Percentiles rank a stretch among this genome's conserved stretches.
Evolutionary conservation across 92 coral and sea anemone genomes (phyloP).

Genomic region (Heliopora coerulea): DNA sequence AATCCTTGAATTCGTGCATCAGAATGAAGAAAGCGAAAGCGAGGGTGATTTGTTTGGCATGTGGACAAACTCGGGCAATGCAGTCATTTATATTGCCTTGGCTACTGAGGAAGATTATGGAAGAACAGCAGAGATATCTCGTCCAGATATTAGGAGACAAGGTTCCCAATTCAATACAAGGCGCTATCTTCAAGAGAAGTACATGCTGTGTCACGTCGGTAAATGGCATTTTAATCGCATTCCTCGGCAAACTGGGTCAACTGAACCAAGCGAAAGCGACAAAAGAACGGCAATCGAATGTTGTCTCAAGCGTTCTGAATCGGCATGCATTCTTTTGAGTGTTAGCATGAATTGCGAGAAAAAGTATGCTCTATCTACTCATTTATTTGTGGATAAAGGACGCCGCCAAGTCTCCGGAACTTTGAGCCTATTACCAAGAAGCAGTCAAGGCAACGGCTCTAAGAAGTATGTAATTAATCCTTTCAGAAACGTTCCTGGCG

Average conservation of each 20-base stretch:
- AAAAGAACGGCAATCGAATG: slow-evolving; percentile 54
- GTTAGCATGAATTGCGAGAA: too few species aligned
- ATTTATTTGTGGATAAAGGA: neutral
- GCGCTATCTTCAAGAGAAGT: slow-evolving; percentile 42
- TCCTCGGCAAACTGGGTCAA: slow-evolving; percentile 59
- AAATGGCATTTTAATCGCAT: slow-evolving; percentile 91
- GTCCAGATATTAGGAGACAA: neutral
- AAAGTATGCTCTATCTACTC: neutral
- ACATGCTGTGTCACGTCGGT: slow-evolving; percentile 80
- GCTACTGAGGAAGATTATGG: too few species aligned
- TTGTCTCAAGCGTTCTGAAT: slow-evolving; percentile 51
- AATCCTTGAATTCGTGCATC: neutral
- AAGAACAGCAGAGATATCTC: slow-evolving; percentile 43
- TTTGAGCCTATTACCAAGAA: neutral
- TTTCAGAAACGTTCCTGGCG: neutral
- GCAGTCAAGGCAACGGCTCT: neutral
- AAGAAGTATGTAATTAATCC: too few species aligned
- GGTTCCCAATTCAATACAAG: neutral
- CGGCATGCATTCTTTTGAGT: neutral
- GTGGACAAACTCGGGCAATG: slow-evolving; percentile 58
- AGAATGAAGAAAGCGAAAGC: slow-evolving; percentile 38
- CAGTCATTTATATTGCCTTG: slow-evolving; percentile 46
- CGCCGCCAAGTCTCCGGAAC: neutral
- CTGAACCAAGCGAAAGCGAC: slow-evolving; percentile 64
- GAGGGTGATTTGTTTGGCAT: slow-evolving; percentile 68